Evolutionary conservation across 2,888 invertebrate species (phyloP).

Genomic region (Cosmopolites sordidus): DNA sequence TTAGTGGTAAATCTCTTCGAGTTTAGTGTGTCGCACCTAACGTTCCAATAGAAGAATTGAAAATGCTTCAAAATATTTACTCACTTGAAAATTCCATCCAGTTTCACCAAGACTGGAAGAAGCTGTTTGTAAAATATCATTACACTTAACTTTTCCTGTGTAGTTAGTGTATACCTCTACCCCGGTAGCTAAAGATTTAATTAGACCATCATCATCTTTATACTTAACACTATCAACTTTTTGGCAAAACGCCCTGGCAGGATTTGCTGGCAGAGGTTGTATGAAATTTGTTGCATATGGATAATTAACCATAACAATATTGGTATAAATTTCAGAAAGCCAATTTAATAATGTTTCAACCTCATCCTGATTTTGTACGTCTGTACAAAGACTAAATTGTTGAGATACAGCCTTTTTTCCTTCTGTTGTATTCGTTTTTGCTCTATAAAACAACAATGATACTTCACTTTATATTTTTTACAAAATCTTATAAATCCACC

Average conservation of each 20-base stretch:
- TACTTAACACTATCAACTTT: constrained; percentile 44
- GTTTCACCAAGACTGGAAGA: constrained; percentile 59
- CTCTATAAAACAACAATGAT: constrained; percentile 39
- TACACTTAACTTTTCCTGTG: constrained; percentile 66
- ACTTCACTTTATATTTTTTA: too few relatives aligned
- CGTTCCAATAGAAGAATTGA: too few relatives aligned
- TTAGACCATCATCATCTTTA: constrained; percentile 43
- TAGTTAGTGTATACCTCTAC: constrained; percentile 78
- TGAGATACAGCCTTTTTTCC: constrained; percentile 67
- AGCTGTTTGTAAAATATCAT: constrained; percentile 57
- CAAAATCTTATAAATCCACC: constrained; percentile 48
- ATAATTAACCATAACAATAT: constrained; percentile 93
- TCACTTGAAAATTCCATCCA: constrained; percentile 82
- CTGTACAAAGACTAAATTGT: constrained; percentile 72
- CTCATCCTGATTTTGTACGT: constrained; percentile 58
- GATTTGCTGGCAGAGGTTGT: constrained; percentile 76
- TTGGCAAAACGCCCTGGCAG: constrained; percentile 64
- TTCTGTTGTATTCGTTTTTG: constrained; percentile 54
- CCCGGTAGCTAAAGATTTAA: constrained; percentile 63
- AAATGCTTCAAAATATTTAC: too few relatives aligned
- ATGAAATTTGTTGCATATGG: constrained; percentile 86
- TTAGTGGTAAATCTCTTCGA: too few relatives aligned
- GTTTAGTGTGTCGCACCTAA: too few relatives aligned
- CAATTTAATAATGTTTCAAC: constrained; percentile 61
- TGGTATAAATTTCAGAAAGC: constrained; percentile 67